A percentile compares a stretch with the other conserved stretches of the same genome.
Conservation (phyloP, 2,113 vertebrate species). For the Trematocara unimaculatum region DNA sequence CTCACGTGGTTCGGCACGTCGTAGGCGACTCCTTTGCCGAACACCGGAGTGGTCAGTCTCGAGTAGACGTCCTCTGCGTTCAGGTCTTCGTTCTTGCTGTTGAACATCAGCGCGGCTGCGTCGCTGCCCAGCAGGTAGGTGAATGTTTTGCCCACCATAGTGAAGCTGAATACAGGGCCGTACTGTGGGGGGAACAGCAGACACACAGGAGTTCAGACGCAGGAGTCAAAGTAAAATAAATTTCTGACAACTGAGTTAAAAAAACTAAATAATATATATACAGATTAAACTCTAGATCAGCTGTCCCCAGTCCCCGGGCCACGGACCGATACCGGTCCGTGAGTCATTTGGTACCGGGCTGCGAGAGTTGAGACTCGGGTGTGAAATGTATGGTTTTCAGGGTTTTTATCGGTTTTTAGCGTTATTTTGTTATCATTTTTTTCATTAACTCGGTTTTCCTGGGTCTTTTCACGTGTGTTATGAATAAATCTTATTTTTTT, state of each 20-base stretch:
- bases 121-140: slow-evolving; percentile 94
- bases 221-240: neutral
- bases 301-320: rapidly evolving
- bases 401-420: neutral
- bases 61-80: slow-evolving; percentile 96
- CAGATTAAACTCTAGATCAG: neutral
- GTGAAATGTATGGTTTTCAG: neutral
- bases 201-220: rapidly evolving
- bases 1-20: slow-evolving; percentile 89
- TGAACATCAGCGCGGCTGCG: slow-evolving; percentile 91
- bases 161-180: slow-evolving; percentile 96
- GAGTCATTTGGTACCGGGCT: neutral
- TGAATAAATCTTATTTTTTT: too few relatives aligned
- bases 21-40: slow-evolving; percentile 94
- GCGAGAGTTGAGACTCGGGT: neutral
- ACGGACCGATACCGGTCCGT: too few relatives aligned
- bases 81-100: slow-evolving; percentile 95
- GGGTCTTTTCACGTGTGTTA: too few relatives aligned
- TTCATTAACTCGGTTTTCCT: too few relatives aligned
- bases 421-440: neutral
- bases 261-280: neutral
- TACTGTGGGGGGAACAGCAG: slow-evolving; percentile 72
- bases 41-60: slow-evolving; percentile 89
- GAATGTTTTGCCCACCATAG: slow-evolving; percentile 96
- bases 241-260: neutral